A percentile compares a stretch with the other conserved stretches of the same genome.
phyloP scores from a whole-genome alignment of 2,797 vertebrate species.

The Trichosurus vulpecula region DNA sequence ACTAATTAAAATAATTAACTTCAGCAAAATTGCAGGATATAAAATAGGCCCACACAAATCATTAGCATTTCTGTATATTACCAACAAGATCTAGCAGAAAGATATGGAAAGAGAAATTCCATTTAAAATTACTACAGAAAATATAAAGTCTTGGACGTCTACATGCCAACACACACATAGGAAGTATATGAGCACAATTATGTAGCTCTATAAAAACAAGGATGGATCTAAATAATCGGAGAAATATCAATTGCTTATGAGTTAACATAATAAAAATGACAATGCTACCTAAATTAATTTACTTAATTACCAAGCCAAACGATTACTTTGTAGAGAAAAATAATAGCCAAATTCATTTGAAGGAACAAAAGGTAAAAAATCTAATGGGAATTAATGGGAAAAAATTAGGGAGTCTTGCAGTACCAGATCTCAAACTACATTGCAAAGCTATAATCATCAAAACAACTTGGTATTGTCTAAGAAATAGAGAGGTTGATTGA shows the following conservation, averaged over 20 bases:
- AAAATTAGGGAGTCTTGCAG: not conserved
- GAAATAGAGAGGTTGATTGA: not conserved
- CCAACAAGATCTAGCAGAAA: not conserved
- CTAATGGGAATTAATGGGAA: not conserved
- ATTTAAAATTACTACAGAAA: not conserved
- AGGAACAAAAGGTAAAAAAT: not conserved
- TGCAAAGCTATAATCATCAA: not conserved
- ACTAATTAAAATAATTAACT: slow-evolving; percentile 6
- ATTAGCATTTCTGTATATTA: not conserved
- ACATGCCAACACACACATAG: not conserved
- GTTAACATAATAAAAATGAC: not conserved
- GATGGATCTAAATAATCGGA: not conserved
- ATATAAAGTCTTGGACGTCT: not conserved
- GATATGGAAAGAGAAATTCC: not conserved
- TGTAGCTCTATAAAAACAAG: not conserved
- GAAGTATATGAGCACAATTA: not conserved
- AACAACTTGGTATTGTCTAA: not conserved
- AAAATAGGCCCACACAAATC: not conserved
- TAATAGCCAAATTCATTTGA: not conserved
- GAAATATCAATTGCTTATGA: not conserved
- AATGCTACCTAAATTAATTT: not conserved
- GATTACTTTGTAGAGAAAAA: not conserved
- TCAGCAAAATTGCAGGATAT: not conserved
- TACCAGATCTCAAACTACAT: not conserved
- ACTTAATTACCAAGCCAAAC: not conserved